These are phyloP conservation scores for Argyrosomus japonicus DNA, from an alignment of 2,113 vertebrate genomes.

Conservation along the genomic window DNA sequence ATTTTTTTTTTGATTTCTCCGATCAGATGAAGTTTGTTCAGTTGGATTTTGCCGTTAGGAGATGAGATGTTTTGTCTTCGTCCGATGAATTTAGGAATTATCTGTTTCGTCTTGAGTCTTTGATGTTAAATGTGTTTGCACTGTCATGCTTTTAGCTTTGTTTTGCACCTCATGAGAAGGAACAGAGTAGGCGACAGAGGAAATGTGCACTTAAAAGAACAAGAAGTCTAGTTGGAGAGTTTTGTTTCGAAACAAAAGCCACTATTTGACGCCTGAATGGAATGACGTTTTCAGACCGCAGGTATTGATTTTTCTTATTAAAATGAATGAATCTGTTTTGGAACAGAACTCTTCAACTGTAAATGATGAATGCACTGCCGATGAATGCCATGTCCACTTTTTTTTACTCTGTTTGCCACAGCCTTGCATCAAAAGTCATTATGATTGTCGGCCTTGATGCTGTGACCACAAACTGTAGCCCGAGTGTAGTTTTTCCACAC, in stretches of 20 bases:
- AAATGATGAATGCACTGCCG: conserved; percentile 62
- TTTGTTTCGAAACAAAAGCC: conserved; percentile 22
- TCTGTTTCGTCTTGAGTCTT: conserved; percentile 44
- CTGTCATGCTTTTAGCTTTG: conserved; percentile 78
- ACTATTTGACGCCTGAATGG: background rate
- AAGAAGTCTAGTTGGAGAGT: conserved; percentile 34
- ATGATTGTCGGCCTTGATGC: conserved; percentile 56
- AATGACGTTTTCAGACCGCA: background rate
- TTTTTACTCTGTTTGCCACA: conserved; percentile 41
- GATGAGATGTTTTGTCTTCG: conserved; percentile 29
- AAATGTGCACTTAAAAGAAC: conserved; percentile 53
- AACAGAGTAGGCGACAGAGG: conserved; percentile 23
- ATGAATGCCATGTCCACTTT: conserved; percentile 54
- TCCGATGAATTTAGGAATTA: conserved; percentile 34
- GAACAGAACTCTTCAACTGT: conserved; percentile 35
- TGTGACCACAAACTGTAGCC: conserved; percentile 48
- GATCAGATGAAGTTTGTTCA: conserved; percentile 39
- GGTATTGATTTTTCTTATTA: background rate
- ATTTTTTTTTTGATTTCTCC: conserved; percentile 38
- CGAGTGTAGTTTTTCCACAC: conserved; percentile 11
- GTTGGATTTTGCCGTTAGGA: conserved; percentile 35
- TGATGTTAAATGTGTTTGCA: conserved; percentile 75
- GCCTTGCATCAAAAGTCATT: conserved; percentile 51
- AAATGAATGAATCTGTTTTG: conserved; percentile 18
- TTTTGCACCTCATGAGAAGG: conserved; percentile 79